These are phyloP conservation scores for Autographa gamma DNA, from an alignment of 2,888 invertebrate genomes.

Conservation along the genomic window DNA sequence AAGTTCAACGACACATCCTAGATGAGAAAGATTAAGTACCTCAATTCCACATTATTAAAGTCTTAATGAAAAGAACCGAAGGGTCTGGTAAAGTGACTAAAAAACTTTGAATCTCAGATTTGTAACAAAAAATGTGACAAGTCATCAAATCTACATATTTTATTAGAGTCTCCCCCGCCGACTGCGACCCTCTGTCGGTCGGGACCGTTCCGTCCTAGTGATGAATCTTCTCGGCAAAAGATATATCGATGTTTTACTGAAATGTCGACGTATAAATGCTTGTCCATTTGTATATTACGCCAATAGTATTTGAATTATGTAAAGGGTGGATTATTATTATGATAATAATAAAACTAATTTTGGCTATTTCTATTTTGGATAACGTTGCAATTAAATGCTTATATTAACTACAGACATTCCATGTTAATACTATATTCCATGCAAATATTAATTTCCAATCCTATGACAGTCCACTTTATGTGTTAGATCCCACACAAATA, in stretches of 20 bases:
- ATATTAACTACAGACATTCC: not conserved
- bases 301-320: not conserved
- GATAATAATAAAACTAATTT: not conserved
- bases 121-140: constrained; percentile 88
- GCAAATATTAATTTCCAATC: not conserved
- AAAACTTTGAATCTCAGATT: constrained; percentile 87
- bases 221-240: constrained; percentile 57
- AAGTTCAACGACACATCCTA: constrained; percentile 46
- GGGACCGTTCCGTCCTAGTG: constrained; percentile 75
- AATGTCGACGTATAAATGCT: not conserved
- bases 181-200: constrained; percentile 83
- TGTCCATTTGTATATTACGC: not conserved
- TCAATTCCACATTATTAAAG: constrained; percentile 69
- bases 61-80: constrained; percentile 72
- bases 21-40: constrained; percentile 52
- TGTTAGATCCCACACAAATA: not conserved
- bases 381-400: not conserved
- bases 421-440: no score
- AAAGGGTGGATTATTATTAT: no score
- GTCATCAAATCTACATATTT: constrained; percentile 89
- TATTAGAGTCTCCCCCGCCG: constrained; percentile 85
- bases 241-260: constrained; percentile 67
- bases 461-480: not conserved
- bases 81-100: constrained; percentile 76
- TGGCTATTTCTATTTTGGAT: not conserved